These are phyloP conservation scores for Tachina fera DNA, from an alignment of 2,888 invertebrate genomes.

Conservation along the genomic window DNA sequence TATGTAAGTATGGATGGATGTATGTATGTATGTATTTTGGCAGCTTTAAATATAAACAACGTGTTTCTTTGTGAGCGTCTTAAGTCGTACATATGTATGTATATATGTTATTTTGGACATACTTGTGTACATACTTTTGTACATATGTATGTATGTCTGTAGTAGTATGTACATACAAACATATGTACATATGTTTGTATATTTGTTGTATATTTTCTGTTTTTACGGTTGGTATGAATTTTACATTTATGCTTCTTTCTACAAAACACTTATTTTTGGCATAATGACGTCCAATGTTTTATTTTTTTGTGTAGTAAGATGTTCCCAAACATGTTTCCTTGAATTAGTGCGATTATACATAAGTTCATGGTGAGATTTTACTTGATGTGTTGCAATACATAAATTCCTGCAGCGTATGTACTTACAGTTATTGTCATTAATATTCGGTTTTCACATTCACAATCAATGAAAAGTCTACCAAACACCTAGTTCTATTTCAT, in stretches of 20 bases:
- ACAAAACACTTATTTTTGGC: slow-evolving; percentile 37
- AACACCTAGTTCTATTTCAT: too few species aligned
- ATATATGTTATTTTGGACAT: too few species aligned
- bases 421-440: too few species aligned
- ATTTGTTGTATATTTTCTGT: slow-evolving; percentile 20
- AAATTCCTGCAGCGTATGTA: not conserved
- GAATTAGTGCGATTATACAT: not conserved
- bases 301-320: slow-evolving; percentile 28
- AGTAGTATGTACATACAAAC: too few species aligned
- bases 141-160: too few species aligned
- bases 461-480: too few species aligned
- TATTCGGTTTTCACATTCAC: too few species aligned
- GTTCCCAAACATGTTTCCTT: slow-evolving; percentile 66
- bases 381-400: not conserved
- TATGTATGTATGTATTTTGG: not conserved
- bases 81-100: slow-evolving; percentile 15
- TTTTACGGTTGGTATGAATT: slow-evolving; percentile 31
- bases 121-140: too few species aligned
- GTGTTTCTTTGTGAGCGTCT: slow-evolving; percentile 56
- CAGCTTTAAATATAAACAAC: slow-evolving; percentile 50
- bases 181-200: not conserved
- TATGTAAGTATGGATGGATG: not conserved
- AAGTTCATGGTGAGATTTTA: slow-evolving; percentile 39
- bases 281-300: slow-evolving; percentile 52
- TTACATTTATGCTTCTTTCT: slow-evolving; percentile 23